phyloP scores from a whole-genome alignment of 2,888 invertebrate genomes.

The Habroteleia sp. region DNA sequence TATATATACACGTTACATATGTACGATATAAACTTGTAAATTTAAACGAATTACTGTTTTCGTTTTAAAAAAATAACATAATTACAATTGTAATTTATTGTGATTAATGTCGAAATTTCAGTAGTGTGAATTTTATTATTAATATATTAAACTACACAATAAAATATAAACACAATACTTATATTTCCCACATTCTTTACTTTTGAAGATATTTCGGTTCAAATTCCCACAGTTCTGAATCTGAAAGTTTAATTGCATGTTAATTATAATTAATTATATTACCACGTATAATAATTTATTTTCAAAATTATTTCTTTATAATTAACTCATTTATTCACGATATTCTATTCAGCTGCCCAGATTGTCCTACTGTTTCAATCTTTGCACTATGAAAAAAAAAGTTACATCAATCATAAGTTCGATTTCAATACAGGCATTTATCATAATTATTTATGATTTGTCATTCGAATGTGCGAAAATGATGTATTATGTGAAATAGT shows the following conservation, averaged over 20 bases:
- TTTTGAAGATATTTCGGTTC: background rate
- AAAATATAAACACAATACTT: too few species aligned
- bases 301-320: background rate
- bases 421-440: constrained; percentile 32
- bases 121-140: too few species aligned
- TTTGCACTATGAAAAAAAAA: background rate
- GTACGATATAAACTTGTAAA: too few species aligned
- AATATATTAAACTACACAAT: too few species aligned
- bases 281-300: background rate
- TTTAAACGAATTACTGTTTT: too few species aligned
- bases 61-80: too few species aligned
- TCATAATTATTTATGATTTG: constrained; percentile 49
- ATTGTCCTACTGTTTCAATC: constrained; percentile 1
- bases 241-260: too few species aligned
- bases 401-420: constrained; percentile 17
- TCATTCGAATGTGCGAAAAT: constrained; percentile 30
- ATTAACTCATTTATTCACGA: background rate
- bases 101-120: too few species aligned
- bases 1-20: too few species aligned
- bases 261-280: too few species aligned
- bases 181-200: background rate
- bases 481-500: constrained; percentile 5
- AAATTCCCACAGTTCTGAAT: too few species aligned
- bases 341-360: background rate
- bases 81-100: too few species aligned